These are phyloP conservation scores for Pachliopta kotzebuea DNA, from an alignment of 2,888 invertebrate species.

Conservation along the genomic window DNA sequence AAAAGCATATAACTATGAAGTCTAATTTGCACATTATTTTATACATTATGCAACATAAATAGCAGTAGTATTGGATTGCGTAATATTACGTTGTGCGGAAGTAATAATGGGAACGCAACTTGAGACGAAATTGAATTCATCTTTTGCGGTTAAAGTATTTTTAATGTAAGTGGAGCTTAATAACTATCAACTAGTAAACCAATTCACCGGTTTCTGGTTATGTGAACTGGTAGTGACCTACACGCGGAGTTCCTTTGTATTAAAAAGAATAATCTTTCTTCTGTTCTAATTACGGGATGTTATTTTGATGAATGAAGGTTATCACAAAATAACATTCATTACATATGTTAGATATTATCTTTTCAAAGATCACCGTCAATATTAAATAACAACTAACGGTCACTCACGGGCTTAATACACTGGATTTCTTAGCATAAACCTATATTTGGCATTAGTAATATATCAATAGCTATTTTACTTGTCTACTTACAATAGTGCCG, in stretches of 20 bases:
- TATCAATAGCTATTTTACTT: no score
- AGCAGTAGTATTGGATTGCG: conserved; percentile 2
- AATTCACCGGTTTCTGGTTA: conserved; percentile 14
- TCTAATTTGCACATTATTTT: conserved; percentile 16
- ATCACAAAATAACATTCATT: no score
- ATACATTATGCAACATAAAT: conserved; percentile 18
- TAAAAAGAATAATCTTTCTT: background rate
- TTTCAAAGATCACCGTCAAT: no score
- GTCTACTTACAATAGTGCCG: no score
- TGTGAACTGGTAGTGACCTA: background rate
- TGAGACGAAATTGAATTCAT: conserved; percentile 13
- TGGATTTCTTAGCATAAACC: no score
- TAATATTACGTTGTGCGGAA: conserved; percentile 16
- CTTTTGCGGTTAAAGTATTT: conserved; percentile 24
- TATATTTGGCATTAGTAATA: no score
- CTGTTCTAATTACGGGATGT: background rate
- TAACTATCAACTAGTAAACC: conserved; percentile 7
- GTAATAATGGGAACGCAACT: conserved; percentile 12
- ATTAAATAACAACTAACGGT: no score
- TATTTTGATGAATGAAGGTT: no score
- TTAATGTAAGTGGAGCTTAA: conserved; percentile 16
- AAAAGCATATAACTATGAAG: background rate
- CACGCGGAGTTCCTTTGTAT: background rate
- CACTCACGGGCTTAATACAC: no score
- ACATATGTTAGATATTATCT: no score